Conservation (phyloP, 2,888 invertebrate genomes). For the Dryobotodes eremita region DNA sequence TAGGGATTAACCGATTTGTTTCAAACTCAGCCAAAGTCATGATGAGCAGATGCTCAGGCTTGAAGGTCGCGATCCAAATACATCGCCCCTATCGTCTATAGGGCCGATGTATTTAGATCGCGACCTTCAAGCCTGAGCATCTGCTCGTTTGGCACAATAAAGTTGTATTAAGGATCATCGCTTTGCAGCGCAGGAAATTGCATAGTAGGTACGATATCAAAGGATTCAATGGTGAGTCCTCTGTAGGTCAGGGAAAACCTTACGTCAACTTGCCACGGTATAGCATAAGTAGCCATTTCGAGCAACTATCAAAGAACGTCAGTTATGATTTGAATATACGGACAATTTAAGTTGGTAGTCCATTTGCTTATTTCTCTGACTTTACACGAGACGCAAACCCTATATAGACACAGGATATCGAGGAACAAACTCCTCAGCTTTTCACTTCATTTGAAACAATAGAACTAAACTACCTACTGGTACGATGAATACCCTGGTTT, state of each 20-base stretch:
- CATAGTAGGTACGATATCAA: background rate
- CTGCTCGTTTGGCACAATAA: background rate
- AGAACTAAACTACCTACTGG: background rate
- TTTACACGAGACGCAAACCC: background rate
- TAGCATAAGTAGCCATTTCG: too few species aligned
- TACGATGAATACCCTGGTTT: background rate
- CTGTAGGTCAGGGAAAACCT: background rate
- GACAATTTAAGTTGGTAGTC: too few species aligned
- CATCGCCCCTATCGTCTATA: background rate
- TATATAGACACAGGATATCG: background rate
- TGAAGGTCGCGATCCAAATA: background rate
- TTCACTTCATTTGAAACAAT: background rate
- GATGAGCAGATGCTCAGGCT: background rate
- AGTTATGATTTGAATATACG: too few species aligned
- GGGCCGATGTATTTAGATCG: too few species aligned
- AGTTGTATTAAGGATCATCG: background rate
- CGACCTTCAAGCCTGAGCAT: too few species aligned
- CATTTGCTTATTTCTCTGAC: too few species aligned
- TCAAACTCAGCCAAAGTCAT: background rate
- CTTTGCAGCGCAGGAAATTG: background rate
- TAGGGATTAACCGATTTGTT: background rate
- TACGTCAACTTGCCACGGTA: too few species aligned
- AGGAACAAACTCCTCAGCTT: background rate
- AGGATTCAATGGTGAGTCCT: background rate
- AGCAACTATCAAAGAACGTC: too few species aligned